These are phyloP conservation scores for silkworm (Bombyx mori) DNA, from an alignment of 1,140 invertebrate species.

Conservation along the genomic window ASM3026992v2 NC_085131.1:13941001-13941500, in stretches of 20 bases:
- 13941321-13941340: no score
- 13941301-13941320: no score
- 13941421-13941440: no score
- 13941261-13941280: no score
- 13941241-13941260: slow-evolving; percentile 10
- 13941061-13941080: slow-evolving; percentile 39
- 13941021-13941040: slow-evolving; percentile 11
- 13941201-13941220: slow-evolving; percentile 37
- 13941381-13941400: no score
- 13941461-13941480: no score
- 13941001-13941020: not conserved
- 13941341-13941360: no score
- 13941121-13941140: slow-evolving; percentile 60
- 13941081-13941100: slow-evolving; percentile 24
- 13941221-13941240: slow-evolving; percentile 19
- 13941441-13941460: no score
- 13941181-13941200: slow-evolving; percentile 32
- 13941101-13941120: slow-evolving; percentile 32
- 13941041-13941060: slow-evolving; percentile 20
- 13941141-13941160: slow-evolving; percentile 52
- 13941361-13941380: no score
- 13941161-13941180: slow-evolving; percentile 52
- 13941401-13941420: no score
- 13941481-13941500: no score
- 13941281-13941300: no score